Evolutionary conservation across 1,140 invertebrate genomes (phyloP).

Genomic region (Ceratina japonica): DNA sequence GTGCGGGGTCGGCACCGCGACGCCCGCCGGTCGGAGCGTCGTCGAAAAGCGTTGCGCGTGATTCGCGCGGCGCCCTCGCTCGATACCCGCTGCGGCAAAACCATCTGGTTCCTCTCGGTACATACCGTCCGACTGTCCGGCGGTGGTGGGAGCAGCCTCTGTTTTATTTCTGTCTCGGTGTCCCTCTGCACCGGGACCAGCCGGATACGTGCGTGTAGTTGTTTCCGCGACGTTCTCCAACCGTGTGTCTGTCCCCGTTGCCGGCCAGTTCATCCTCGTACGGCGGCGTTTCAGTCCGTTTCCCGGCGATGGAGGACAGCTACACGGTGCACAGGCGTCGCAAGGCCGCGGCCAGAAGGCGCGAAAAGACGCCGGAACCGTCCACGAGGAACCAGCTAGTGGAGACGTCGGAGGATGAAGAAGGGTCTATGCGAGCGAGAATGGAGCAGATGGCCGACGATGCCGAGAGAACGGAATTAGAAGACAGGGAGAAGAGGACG

Average conservation of each 20-base stretch:
- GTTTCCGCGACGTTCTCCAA: background rate
- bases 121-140: background rate
- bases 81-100: constrained; percentile 60
- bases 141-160: constrained; percentile 69
- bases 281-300: background rate
- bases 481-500: constrained; percentile 22
- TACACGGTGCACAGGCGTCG: constrained; percentile 75
- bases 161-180: constrained; percentile 75
- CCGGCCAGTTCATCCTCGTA: background rate
- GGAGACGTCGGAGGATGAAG: constrained; percentile 63
- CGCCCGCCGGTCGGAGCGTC: constrained; percentile 48
- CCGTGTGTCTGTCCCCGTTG: background rate
- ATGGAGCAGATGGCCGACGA: constrained; percentile 76
- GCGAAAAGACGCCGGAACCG: constrained; percentile 73
- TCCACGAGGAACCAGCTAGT: constrained; percentile 44
- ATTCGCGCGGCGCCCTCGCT: constrained; percentile 49
- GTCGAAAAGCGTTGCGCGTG: constrained; percentile 28
- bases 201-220: constrained; percentile 6
- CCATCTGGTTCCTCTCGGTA: constrained; percentile 35
- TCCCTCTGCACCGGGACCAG: constrained; percentile 27
- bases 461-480: constrained; percentile 68
- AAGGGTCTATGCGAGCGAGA: constrained; percentile 66
- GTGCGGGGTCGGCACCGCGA: constrained; percentile 59
- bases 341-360: constrained; percentile 71
- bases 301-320: constrained; percentile 74